A percentile compares a stretch with the other conserved stretches of the same genome.
Conservation (phyloP, 2,888 invertebrate species). For the Cephonodes hylas region DNA sequence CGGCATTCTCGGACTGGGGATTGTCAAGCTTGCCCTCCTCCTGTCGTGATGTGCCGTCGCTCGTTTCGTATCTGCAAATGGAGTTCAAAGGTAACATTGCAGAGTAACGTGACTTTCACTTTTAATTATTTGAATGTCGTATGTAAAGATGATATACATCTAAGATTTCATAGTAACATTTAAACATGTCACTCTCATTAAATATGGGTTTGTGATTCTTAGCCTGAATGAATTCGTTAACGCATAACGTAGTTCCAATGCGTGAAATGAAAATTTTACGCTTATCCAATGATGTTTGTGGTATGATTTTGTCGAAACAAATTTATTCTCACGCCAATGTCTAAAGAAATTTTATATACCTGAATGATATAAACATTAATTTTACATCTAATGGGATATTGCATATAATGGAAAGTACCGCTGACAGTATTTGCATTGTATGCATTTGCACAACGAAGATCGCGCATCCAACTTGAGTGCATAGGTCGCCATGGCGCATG, state of each 20-base stretch:
- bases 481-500: no score
- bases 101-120: not conserved
- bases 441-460: not conserved
- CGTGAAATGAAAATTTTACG: no score
- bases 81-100: not conserved
- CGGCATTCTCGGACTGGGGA: conserved; percentile 83
- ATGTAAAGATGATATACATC: not conserved
- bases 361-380: no score
- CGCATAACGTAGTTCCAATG: no score
- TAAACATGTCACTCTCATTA: no score
- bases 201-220: no score
- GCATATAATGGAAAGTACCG: not conserved
- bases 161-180: no score
- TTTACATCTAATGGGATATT: not conserved
- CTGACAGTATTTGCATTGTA: not conserved
- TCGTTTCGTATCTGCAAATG: conserved; percentile 81
- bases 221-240: no score
- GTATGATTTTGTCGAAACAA: no score
- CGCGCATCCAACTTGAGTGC: not conserved
- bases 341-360: no score
- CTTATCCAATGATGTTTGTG: no score
- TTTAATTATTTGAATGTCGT: not conserved
- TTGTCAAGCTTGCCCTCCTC: conserved; percentile 84
- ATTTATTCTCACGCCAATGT: no score
- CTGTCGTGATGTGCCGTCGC: conserved; percentile 83